Evolutionary conservation across 2,797 vertebrate species (phyloP).

Genomic region (Loriculus beryllinus): DNA sequence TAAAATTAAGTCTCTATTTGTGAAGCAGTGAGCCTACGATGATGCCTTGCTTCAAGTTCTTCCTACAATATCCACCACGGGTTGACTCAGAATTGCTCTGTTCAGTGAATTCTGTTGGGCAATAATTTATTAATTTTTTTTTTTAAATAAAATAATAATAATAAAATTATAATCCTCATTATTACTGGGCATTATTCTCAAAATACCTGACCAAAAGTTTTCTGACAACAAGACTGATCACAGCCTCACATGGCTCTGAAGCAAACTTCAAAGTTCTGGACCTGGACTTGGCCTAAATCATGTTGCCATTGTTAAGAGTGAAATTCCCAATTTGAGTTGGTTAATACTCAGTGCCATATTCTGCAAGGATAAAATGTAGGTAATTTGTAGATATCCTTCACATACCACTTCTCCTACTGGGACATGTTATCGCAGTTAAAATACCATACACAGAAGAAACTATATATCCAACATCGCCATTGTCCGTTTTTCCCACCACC

Average conservation of each 20-base stretch:
- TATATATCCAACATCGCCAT: not conserved
- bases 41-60: not conserved
- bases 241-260: not conserved
- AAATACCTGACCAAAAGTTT: not conserved
- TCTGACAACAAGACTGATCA: not conserved
- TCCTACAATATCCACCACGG: not conserved
- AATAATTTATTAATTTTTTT: not conserved
- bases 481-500: not conserved
- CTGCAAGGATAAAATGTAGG: not conserved
- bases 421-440: not conserved
- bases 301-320: not conserved
- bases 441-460: not conserved
- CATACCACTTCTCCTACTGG: not conserved
- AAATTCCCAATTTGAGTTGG: not conserved
- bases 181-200: not conserved
- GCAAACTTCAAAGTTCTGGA: not conserved
- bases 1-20: not conserved
- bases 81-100: not conserved
- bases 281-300: not conserved
- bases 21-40: not conserved
- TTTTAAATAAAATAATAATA: not conserved
- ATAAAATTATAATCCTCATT: not conserved
- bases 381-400: not conserved
- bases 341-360: not conserved
- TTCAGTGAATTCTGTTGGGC: not conserved